Percentiles rank a stretch among this genome's conserved stretches.
These are phyloP conservation scores for Gyps fulvus DNA, from an alignment of 2,113 vertebrate genomes.

Conservation along the genomic window DNA sequence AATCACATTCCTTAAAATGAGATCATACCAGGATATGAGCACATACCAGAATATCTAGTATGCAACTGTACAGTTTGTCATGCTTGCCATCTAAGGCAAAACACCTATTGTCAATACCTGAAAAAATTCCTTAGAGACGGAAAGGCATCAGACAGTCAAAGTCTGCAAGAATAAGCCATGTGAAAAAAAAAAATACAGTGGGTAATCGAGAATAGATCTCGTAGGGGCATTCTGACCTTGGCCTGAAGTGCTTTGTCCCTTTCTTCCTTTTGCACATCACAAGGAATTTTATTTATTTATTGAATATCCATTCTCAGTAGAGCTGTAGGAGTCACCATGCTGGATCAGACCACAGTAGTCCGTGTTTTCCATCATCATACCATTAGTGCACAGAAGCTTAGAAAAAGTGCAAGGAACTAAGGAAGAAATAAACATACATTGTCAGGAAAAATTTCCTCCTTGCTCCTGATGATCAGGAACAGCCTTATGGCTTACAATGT, in stretches of 20 bases:
- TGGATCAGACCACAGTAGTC: background rate
- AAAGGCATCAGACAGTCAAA: background rate
- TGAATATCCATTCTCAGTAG: background rate
- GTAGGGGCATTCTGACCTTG: background rate
- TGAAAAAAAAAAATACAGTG: background rate
- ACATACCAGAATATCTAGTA: background rate
- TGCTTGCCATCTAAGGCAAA: background rate
- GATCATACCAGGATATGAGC: background rate
- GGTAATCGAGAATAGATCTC: background rate
- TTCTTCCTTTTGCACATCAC: background rate
- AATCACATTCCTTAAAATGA: slow-evolving; percentile 9
- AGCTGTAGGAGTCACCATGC: background rate
- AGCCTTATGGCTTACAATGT: accelerated
- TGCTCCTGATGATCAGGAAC: background rate
- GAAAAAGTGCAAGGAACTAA: background rate
- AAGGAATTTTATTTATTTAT: background rate
- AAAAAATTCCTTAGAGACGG: background rate
- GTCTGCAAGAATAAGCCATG: background rate
- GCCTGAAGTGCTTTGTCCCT: background rate
- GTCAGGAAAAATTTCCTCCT: background rate
- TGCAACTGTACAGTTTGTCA: background rate
- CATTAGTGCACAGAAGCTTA: background rate
- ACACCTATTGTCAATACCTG: background rate
- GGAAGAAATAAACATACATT: background rate
- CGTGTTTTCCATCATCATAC: background rate